phyloP scores from a whole-genome alignment of 2,888 invertebrate genomes.

The Calameuta filiformis region DNA sequence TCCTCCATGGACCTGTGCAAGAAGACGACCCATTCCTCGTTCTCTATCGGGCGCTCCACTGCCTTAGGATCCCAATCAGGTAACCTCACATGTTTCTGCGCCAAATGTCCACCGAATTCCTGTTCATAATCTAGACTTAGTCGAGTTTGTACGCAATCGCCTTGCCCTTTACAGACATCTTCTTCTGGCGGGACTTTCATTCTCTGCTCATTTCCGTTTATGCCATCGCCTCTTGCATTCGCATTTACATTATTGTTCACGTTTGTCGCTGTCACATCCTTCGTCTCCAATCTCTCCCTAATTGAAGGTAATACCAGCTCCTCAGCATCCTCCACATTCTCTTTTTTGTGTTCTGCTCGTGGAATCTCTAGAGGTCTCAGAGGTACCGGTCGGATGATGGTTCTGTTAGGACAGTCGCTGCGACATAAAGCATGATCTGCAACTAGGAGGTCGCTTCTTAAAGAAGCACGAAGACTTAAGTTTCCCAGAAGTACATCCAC shows the following conservation, averaged over 20 bases:
- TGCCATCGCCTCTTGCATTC: slow-evolving; percentile 27
- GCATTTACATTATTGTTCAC: not conserved
- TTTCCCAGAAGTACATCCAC: slow-evolving; percentile 58
- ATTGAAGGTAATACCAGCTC: not conserved
- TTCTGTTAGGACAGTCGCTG: slow-evolving; percentile 42
- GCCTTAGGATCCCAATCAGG: slow-evolving; percentile 53
- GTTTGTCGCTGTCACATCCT: not conserved
- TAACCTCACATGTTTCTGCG: slow-evolving; percentile 34
- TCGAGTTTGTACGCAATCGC: slow-evolving; percentile 34
- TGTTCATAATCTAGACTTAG: slow-evolving; percentile 46
- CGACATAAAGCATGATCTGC: slow-evolving; percentile 48
- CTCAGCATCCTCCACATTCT: slow-evolving; percentile 6
- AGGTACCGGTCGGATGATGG: not conserved
- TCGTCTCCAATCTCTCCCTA: not conserved
- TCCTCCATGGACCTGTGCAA: slow-evolving; percentile 84
- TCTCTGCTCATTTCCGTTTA: slow-evolving; percentile 6
- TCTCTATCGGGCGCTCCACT: slow-evolving; percentile 74
- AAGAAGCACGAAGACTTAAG: slow-evolving; percentile 53
- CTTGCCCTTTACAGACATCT: slow-evolving; percentile 14
- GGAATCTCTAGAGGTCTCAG: not conserved
- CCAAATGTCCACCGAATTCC: slow-evolving; percentile 37
- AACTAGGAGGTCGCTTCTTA: slow-evolving; percentile 50
- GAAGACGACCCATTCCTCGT: slow-evolving; percentile 90
- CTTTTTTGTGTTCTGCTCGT: not conserved
- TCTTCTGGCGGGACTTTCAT: slow-evolving; percentile 14